Base-by-base conservation (phyloP, 1,140 invertebrate genomes). In the Leptinotarsa undecemlineata region DNA sequence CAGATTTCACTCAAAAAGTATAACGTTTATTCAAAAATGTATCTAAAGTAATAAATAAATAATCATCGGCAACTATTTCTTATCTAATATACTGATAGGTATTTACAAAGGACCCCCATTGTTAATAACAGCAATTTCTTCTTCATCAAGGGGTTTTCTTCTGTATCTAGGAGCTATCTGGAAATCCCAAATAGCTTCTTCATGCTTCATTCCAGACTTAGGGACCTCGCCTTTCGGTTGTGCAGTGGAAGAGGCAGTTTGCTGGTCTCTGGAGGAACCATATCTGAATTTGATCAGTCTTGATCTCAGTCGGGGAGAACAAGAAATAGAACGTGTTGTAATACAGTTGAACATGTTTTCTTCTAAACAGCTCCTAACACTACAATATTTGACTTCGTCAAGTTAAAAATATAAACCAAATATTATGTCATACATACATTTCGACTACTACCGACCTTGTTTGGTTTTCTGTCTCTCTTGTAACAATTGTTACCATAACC, bases 241-340 rank as follows among this genome's bases (percentile, higher is more conserved):
- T 26, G 20, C 68, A 6, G 19, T 68, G 61, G 11, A 61, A 57
- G 42, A 75, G 74, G 51, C 17, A 23, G 33, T 15, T 42, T 72
- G 71, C 47, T 80, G 75, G 26, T 76, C 76, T 68, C 77, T 78
- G 5, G 81, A 73, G 23, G 79, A 51, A 8, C 82, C 82, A 76
- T 83, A 82, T 62, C 82, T 75, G 70, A 83, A 83, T 77, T 81
- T 80, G 20, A 83, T 83, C 19, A 79, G 67, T 21, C 79, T 64
- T 48, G 74, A 70, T 3, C 75, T 74, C 23, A 81, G 21, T 77
- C 72, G 75, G 2, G 78, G 42, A 21, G 76, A 74, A 26, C 76
- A 68, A 19, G 81, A 81, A n/a, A 82, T 68, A 3, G 75, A 76
- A 48, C 81, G 74, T n/a, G 61, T 76, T 17, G 71, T 20, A 15